These are phyloP conservation scores for Betta splendens DNA, from an alignment of 2,797 vertebrate species.

Conservation along the genomic window DNA sequence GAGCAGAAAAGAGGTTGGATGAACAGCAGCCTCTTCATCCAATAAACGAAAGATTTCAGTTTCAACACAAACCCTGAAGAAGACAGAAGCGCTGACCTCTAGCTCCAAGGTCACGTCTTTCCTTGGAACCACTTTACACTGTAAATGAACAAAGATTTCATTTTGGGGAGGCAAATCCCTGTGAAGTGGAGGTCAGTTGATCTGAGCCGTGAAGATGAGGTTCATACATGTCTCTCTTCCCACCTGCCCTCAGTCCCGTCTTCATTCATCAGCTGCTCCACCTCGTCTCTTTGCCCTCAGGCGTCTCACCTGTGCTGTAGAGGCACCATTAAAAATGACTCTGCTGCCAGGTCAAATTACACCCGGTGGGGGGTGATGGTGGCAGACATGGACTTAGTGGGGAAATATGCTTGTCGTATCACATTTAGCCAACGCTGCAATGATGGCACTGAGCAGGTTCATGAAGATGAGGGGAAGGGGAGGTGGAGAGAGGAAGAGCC, in stretches of 20 bases:
- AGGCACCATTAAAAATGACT: slow-evolving; percentile 53
- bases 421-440: slow-evolving; percentile 56
- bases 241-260: slow-evolving; percentile 35
- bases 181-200: slow-evolving; percentile 3
- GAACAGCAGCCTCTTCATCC: too few species aligned
- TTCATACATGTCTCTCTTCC: slow-evolving; percentile 45
- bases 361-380: slow-evolving; percentile 45
- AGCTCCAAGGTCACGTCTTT: too few species aligned
- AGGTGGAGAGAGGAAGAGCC: slow-evolving; percentile 7
- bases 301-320: slow-evolving; percentile 39
- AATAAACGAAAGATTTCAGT: too few species aligned
- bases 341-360: slow-evolving; percentile 59
- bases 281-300: slow-evolving; percentile 8
- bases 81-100: neutral
- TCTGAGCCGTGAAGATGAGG: slow-evolving; percentile 40
- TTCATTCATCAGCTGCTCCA: slow-evolving; percentile 17
- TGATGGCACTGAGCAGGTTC: slow-evolving; percentile 54
- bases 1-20: too few species aligned
- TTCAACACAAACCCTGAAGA: too few species aligned
- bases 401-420: slow-evolving; percentile 65
- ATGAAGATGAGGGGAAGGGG: slow-evolving; percentile 21
- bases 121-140: neutral
- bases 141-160: slow-evolving; percentile 6
- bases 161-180: neutral
- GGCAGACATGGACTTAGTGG: slow-evolving; percentile 47